Conservation (phyloP, 2,113 vertebrate genomes). For the Spilogale gracilis region DNA sequence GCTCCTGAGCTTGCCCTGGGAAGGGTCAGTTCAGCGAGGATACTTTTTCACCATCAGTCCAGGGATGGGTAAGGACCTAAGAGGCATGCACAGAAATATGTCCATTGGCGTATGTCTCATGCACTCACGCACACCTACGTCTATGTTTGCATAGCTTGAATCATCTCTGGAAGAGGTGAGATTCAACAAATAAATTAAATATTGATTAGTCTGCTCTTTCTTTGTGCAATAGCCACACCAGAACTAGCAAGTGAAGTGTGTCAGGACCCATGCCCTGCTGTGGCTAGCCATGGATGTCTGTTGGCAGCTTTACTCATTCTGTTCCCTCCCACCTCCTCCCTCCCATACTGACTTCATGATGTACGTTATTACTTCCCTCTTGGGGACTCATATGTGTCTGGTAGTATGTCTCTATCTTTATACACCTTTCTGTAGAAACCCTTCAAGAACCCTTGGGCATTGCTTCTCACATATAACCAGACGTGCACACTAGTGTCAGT, state of each 20-base stretch:
- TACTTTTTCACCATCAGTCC: neutral
- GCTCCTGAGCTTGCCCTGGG: neutral
- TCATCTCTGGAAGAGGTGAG: neutral
- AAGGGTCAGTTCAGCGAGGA: neutral
- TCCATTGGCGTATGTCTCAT: neutral
- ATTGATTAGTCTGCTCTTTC: neutral
- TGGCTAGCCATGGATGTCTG: neutral
- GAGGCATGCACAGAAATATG: neutral
- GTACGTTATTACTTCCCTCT: neutral
- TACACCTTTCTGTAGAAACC: neutral
- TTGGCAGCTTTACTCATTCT: too few species aligned
- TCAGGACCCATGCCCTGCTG: neutral
- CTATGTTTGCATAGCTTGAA: neutral
- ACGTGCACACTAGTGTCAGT: neutral
- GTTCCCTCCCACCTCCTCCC: neutral
- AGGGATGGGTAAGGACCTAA: neutral
- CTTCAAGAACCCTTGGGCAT: neutral
- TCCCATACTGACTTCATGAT: accelerated
- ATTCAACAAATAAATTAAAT: neutral
- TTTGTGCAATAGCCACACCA: neutral
- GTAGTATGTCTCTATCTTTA: neutral
- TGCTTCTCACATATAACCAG: neutral
- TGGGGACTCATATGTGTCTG: neutral
- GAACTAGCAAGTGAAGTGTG: neutral
- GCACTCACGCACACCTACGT: too few species aligned